Conservation (phyloP, 2,888 invertebrate species). For the Scaptomyza parva region DNA sequence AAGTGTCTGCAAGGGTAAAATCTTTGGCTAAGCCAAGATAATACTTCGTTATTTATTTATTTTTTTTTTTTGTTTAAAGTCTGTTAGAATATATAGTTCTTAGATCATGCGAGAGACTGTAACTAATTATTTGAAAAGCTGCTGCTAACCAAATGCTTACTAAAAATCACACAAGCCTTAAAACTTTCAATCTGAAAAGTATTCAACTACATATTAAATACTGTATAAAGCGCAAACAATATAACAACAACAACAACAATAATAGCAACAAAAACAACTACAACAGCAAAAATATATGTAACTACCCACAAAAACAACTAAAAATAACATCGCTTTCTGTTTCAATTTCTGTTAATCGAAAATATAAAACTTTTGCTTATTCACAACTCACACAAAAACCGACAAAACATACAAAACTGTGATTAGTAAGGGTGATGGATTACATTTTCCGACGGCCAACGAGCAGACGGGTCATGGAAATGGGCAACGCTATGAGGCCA, state of each 20-base stretch:
- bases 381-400: slow-evolving; percentile 47
- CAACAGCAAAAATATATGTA: slow-evolving; percentile 33
- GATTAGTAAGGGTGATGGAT: slow-evolving; percentile 94
- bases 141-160: slow-evolving; percentile 42
- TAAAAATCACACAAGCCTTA: slow-evolving; percentile 22
- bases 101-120: slow-evolving; percentile 14
- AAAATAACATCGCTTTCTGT: slow-evolving; percentile 17
- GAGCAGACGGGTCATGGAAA: slow-evolving; percentile 52
- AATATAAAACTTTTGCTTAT: slow-evolving; percentile 60
- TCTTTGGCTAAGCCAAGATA: background rate
- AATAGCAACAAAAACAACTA: slow-evolving; percentile 48
- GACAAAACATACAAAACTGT: slow-evolving; percentile 17
- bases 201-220: slow-evolving; percentile 22
- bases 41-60: background rate
- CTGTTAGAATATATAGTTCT: background rate
- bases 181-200: slow-evolving; percentile 5
- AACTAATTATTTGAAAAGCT: slow-evolving; percentile 29
- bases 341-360: slow-evolving; percentile 55
- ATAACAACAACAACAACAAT: slow-evolving; percentile 30
- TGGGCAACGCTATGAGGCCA: slow-evolving; percentile 89
- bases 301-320: slow-evolving; percentile 52
- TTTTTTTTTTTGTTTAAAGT: slow-evolving; percentile 1
- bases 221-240: slow-evolving; percentile 46
- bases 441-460: slow-evolving; percentile 90
- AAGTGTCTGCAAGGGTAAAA: background rate